Evolutionary conservation across 1,140 invertebrate species (phyloP).

Genomic region (Bombus terrestris): DNA sequence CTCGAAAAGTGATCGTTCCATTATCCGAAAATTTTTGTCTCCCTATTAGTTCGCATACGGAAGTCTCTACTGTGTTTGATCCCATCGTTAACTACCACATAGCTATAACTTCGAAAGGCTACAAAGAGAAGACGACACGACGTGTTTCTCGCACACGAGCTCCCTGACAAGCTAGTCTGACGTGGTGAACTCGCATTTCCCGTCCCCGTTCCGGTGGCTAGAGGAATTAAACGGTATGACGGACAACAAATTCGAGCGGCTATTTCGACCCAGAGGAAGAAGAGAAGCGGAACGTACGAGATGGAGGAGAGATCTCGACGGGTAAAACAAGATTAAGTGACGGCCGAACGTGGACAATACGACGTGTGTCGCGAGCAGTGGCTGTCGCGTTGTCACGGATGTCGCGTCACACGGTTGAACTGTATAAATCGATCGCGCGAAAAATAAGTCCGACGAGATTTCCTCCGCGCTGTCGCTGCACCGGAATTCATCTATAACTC

Average conservation of each 20-base stretch:
- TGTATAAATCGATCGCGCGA: slow-evolving; percentile 64
- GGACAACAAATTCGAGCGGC: slow-evolving; percentile 53
- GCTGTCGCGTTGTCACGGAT: slow-evolving; percentile 53
- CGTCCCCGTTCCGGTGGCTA: neutral
- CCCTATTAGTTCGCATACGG: no score
- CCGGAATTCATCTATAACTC: slow-evolving; percentile 38
- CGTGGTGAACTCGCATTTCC: neutral
- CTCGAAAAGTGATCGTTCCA: no score
- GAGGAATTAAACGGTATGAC: slow-evolving; percentile 16
- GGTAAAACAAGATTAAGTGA: slow-evolving; percentile 66
- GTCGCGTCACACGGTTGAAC: slow-evolving; percentile 45
- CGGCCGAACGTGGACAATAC: slow-evolving; percentile 59
- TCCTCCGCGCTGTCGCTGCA: slow-evolving; percentile 1
- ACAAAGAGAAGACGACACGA: neutral
- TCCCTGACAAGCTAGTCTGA: neutral
- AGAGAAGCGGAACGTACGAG: neutral
- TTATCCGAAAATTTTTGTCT: no score
- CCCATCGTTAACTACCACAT: neutral
- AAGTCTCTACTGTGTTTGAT: neutral
- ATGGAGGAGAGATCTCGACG: slow-evolving; percentile 33
- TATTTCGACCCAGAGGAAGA: neutral
- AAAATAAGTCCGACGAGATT: slow-evolving; percentile 39
- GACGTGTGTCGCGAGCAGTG: slow-evolving; percentile 54
- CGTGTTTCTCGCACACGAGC: neutral
- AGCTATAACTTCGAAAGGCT: no score